Evolutionary conservation across 92 coral and sea anemone species (phyloP).

Genomic region (Parazoanthus swiftii): DNA sequence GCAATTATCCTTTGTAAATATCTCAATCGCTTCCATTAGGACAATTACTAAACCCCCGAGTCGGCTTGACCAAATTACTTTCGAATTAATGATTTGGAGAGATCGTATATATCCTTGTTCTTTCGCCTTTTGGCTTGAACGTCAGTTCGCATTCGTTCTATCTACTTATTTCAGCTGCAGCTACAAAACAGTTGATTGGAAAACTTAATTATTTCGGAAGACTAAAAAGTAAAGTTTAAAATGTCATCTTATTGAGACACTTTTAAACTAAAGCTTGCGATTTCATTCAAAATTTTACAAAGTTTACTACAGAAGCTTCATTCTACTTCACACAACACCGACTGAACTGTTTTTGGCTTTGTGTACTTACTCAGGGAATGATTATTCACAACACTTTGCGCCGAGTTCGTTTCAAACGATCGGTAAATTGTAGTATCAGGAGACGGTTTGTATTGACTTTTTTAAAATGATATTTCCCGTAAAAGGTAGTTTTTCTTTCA

Average conservation of each 20-base stretch:
- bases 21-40: conserved; percentile 34
- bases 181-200: neutral
- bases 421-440: neutral
- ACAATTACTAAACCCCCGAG: conserved; percentile 8
- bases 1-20: conserved; percentile 43
- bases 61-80: conserved; percentile 10
- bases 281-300: neutral
- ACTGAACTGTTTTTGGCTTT: neutral
- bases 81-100: conserved; percentile 26
- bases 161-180: neutral
- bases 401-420: neutral
- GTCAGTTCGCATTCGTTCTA: neutral
- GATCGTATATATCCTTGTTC: neutral
- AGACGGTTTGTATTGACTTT: neutral
- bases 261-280: neutral
- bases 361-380: neutral
- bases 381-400: neutral
- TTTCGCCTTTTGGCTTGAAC: conserved; percentile 3
- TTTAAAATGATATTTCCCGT: too few relatives aligned
- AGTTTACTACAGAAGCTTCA: neutral
- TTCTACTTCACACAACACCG: neutral
- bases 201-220: neutral
- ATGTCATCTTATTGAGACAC: neutral
- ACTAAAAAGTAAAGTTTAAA: neutral
- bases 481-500: too few relatives aligned